Evolutionary conservation across 2,888 invertebrate species (phyloP), one percentile per base, ranked within the genome.

Genomic region (Xanthia icteritia): DNA sequence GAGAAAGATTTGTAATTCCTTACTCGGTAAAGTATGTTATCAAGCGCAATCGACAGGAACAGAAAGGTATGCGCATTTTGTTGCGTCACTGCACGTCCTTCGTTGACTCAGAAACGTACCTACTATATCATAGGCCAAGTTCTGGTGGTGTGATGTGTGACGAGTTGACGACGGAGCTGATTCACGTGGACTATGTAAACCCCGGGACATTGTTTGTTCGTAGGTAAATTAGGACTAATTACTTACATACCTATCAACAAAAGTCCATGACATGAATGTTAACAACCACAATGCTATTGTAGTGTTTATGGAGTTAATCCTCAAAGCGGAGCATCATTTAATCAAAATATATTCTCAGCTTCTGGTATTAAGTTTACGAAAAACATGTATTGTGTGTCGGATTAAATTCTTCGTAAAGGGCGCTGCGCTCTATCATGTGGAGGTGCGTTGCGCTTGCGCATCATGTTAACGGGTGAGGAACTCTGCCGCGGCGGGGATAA

Each of bases 101-200:
- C 70, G 84, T 88, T 90, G 90, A 90, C 86, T 91, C 90, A 90
- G 79, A 80, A 74, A 81, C 63, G 58, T 68, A 73, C n/a, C n/a
- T n/a, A n/a, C 60, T 71, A 48, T 78, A 70, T 86, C 73, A 79
- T 84, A 86, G 81, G 76, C 61, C 73, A 74, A 67, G 81, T 61
- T 70, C 76, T 77, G 73, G 88, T 90, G 90, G 90, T 85, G 90
- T 89, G 90, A 88, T 89, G 87, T 87, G 86, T 89, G 89, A 90
- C 31, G 31, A 31, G 31, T 31, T 31, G 31, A 31, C 88, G 79
- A 66, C 27, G 15, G 5, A 66, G 13, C 48, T 79, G 79, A 83
- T 74, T 85, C 75, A 77, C 61, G 56, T 51, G 27, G 39, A 63
- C 60, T 51, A 58, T 51, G 79, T 64, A 65, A 78, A 73, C 45